Evolutionary conservation across 2,797 vertebrate genomes (phyloP), one percentile per base, ranked within the genome.

Genomic region (Takifugu rubripes): DNA sequence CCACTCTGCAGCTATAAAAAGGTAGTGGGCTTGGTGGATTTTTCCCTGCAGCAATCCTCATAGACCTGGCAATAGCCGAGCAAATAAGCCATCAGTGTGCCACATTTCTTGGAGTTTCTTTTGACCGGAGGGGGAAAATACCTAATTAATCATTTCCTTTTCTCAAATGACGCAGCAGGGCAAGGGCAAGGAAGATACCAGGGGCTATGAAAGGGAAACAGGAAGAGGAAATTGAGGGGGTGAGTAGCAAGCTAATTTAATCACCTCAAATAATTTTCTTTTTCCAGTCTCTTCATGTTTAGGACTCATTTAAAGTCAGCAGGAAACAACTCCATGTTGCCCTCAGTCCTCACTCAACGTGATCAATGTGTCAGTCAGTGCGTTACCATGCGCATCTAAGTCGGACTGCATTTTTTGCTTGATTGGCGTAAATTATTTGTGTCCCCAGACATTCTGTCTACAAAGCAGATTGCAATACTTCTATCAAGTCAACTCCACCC

Each of bases 131-230:
- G 74, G 71, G 63, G 21, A 76, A 75, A 79, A 81, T 42, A 66
- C 49, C 56, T 78, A 86, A 88, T 84, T 59, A 70, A 78, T 85
- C 62, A 84, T 83, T 89, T 91, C 87, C 88, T 81, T 46, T 66
- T 50, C 68, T 68, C 53, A 11, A 49, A 52, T 61, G 49, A 69
- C 68, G 60, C 54, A 51, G 49, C 24, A 57, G 66, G 66, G 73
- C 60, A 36, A 3, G 36, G 25, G 47, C 56, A 49, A 40, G 67
- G 64, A 72, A 59, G 57, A 76, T 68, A 84, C 78, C 61, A 72
- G 51, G 6, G 52, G 61, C 58, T 78, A 67, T 52, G 68, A 76
- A 74, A 73, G 52, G 66, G 25, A 75, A 82, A 77, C 58, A 61
- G 75, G 72, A 83, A 81, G 61, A 47, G 64, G 64, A 80, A 71